Evolutionary conservation across 2,113 vertebrate genomes (phyloP).

Genomic region (Opisthocomus hoazin): DNA sequence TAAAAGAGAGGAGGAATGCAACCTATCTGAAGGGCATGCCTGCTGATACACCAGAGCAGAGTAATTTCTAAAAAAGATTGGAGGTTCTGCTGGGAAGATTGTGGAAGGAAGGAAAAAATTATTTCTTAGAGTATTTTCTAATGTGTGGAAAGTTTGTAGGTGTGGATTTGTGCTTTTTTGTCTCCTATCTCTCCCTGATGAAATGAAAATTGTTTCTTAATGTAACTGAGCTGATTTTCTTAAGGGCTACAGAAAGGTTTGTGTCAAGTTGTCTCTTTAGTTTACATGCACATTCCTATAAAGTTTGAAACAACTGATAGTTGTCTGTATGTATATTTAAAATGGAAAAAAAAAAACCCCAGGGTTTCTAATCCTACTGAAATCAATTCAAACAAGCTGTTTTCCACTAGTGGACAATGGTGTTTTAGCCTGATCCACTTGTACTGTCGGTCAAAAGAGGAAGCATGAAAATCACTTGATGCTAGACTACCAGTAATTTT

Average conservation of each 20-base stretch:
- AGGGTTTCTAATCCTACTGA: background rate
- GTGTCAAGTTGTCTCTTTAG: background rate
- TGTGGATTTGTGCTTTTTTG: no score
- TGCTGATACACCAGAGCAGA: background rate
- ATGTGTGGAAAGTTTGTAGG: background rate
- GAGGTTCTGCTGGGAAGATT: background rate
- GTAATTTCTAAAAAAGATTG: background rate
- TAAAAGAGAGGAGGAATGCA: background rate
- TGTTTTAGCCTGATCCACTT: background rate
- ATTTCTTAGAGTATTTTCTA: background rate
- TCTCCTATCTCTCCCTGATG: background rate
- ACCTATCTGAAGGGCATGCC: background rate
- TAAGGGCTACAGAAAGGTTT: background rate
- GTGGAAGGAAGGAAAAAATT: background rate
- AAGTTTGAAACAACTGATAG: background rate
- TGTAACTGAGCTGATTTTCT: background rate
- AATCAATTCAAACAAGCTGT: background rate
- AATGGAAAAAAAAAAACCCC: background rate
- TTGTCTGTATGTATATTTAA: background rate
- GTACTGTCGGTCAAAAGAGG: background rate
- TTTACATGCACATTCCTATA: background rate
- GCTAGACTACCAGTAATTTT: background rate
- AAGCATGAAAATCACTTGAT: background rate
- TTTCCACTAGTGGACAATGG: background rate
- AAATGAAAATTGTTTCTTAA: background rate